Base-by-base conservation (phyloP, 2,888 invertebrate genomes). In the Chrysina gloriosa region DNA sequence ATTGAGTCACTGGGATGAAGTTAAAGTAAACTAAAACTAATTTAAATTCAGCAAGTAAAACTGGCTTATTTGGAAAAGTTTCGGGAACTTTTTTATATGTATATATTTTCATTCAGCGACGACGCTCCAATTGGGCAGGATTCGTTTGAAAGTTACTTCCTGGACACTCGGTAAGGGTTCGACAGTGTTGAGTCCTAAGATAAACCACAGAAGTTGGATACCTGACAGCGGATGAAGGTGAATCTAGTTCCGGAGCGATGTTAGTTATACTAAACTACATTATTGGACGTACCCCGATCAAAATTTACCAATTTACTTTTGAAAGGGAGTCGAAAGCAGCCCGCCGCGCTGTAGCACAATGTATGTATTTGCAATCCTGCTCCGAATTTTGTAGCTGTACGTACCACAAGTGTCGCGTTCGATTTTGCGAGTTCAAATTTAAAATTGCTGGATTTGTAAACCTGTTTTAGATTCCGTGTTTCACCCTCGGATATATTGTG, bases 201-300 rank as follows among this genome's bases (percentile, higher is more conserved):
- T 52, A 52, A 52, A 27, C 52, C 29, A 27, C 27, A 31, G 52
- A 52, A 52, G 52, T 27, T 16, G 7, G 29, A 52, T 52, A 52
- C 52, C 29, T 52, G 52, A 52, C 52, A 29, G 52, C 27, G 52
- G 52, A 52, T 52, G 29, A 29, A 52, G 29, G 52, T 29, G n/a
- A n/a, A n/a, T n/a, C n/a, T n/a, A n/a, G n/a, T n/a, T n/a, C n/a
- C n/a, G n/a, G n/a, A n/a, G n/a, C n/a, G n/a, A n/a, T n/a, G n/a
- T n/a, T n/a, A n/a, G n/a, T n/a, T n/a, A n/a, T n/a, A n/a, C n/a
- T n/a, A n/a, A n/a, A n/a, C n/a, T n/a, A n/a, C n/a, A n/a, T n/a
- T 34, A n/a, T 34, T 11, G 11, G 7, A 34, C 34, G 34, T 11
- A 47, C 23, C 23, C 23, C 23, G 9, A 21, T 19, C 23, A 47